Evolutionary conservation across 2,113 vertebrate genomes (phyloP), one percentile per base, ranked within the genome.

Genomic region (Cepphus grylle): DNA sequence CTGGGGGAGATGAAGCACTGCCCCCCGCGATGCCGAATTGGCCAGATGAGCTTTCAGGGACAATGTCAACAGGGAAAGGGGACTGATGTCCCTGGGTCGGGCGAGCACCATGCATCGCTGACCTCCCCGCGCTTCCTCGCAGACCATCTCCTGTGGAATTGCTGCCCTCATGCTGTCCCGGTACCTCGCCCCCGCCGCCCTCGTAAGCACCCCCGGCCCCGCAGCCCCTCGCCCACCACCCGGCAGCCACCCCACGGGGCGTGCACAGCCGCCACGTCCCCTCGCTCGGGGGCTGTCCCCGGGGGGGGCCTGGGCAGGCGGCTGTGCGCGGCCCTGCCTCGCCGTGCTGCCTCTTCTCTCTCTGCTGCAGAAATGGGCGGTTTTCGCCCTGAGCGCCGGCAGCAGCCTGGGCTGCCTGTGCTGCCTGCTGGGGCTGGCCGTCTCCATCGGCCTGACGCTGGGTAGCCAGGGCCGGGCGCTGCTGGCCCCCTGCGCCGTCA

Each of bases 81-180:
- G 5, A 5, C 4, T 1, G 1, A 1, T 3, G 34, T 29, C 40
- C 29, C 52, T 0, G 16, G 9, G 70, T 34, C 3, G 1, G 53
- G 36, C 0, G 2, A 80, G 4, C 0, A 6, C 61, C 4, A 2
- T 4, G 26, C 8, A 2, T 29, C 4, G 1, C 86, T 92, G 62
- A 86, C 11, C 58, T 30, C 58, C 8, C 45, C 0, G 2, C 4
- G 12, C 50, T 74, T 62, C n/a, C 92, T 62, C 11, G 0, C 97
- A 98, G 98, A 98, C 94, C 73, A 96, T 98, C 91, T 77, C 96
- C 81, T 96, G 97, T 0, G 99, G 99, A 42, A 98, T 99, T 40
- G 88, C 98, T 27, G 98, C 98, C 29, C 98, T 99, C 13, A 72
- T 99, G 80, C 93, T 99, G 84, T 99, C 99, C 7, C 98, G 98